A percentile compares a stretch with the other conserved stretches of the same genome.
phyloP scores from a whole-genome alignment of 2,113 vertebrate species.

The Carollia perspicillata region DNA sequence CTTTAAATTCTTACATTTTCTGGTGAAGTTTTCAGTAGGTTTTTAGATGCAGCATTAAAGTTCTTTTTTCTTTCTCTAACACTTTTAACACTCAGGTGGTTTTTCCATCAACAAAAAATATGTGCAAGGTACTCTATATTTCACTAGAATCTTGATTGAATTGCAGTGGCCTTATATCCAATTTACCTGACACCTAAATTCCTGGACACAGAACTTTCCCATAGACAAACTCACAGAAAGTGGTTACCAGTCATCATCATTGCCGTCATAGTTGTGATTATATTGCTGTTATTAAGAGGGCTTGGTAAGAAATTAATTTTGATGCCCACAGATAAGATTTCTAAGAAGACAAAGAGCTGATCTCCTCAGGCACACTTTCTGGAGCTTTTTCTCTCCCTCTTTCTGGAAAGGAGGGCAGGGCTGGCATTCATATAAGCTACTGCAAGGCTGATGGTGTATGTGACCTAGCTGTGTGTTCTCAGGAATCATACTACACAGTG shows the following conservation, averaged over 20 bases:
- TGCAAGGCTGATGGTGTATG: not conserved
- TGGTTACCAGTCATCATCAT: too few relatives aligned
- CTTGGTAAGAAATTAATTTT: not conserved
- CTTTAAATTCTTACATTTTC: not conserved
- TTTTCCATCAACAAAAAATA: slow-evolving; percentile 21
- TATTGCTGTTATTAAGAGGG: not conserved
- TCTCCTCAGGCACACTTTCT: not conserved
- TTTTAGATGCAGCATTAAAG: not conserved
- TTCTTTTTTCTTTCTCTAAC: not conserved
- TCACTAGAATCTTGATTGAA: not conserved
- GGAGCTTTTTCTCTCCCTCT: not conserved
- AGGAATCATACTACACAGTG: not conserved
- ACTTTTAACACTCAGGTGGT: not conserved
- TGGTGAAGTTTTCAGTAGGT: not conserved
- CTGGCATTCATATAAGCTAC: not conserved
- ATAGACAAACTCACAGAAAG: not conserved
- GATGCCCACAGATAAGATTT: not conserved
- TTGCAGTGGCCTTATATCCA: not conserved
- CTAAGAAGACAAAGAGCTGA: not conserved
- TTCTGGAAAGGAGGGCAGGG: not conserved
- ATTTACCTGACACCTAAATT: not conserved
- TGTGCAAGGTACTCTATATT: not conserved
- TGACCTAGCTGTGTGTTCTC: not conserved
- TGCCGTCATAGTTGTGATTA: not conserved
- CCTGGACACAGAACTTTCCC: not conserved